These are phyloP conservation scores for Oikopleura dioica DNA, from an alignment of 23 tunicate genomes.

Conservation along the genomic window DNA sequence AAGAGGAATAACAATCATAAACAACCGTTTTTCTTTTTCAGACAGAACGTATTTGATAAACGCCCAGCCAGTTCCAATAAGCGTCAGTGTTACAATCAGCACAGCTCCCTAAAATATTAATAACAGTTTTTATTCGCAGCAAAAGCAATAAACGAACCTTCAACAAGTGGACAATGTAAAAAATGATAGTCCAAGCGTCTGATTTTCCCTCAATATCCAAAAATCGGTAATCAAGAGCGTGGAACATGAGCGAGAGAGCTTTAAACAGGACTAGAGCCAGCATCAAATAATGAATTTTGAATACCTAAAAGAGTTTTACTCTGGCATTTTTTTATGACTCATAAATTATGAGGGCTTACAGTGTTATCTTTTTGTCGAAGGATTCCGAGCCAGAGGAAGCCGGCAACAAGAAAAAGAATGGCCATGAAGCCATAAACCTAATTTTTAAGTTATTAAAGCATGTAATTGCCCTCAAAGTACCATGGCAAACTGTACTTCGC, in stretches of 20 bases:
- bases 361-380: conserved; percentile 25
- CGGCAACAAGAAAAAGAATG: conserved; percentile 20
- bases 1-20: conserved; percentile 75
- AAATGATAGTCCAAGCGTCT: conserved; percentile 91
- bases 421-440: conserved; percentile 63
- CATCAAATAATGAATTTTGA: conserved; percentile 79
- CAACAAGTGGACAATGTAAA: conserved; percentile 61
- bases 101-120: conserved; percentile 58
- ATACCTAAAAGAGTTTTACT: conserved; percentile 16
- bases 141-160: neutral
- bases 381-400: conserved; percentile 28
- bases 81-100: conserved; percentile 43
- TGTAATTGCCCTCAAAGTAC: too few species aligned
- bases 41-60: conserved; percentile 70
- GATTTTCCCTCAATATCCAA: conserved; percentile 51
- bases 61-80: conserved; percentile 96
- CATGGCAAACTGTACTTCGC: conserved; percentile 45
- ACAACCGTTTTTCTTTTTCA: conserved; percentile 66
- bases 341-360: neutral
- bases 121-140: neutral
- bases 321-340: too few species aligned
- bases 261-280: conserved; percentile 40
- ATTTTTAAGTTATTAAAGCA: too few species aligned
- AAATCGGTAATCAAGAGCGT: conserved; percentile 57
- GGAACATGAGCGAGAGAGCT: conserved; percentile 63